phyloP scores from a whole-genome alignment of 2,888 invertebrate genomes.

The Lydus trimaculatus region DNA sequence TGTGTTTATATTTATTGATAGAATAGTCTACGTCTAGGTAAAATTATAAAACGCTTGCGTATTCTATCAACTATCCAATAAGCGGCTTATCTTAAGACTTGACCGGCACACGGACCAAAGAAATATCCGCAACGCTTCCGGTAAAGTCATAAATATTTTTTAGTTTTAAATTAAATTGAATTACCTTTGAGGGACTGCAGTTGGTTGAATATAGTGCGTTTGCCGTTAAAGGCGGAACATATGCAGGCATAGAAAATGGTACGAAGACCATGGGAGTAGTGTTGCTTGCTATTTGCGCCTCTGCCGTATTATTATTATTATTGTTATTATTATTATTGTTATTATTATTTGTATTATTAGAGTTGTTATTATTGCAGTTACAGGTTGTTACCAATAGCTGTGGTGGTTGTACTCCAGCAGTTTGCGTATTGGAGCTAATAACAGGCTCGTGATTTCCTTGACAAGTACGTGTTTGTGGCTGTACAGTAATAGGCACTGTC shows the following conservation, averaged over 20 bases:
- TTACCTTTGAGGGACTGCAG: conserved; percentile 60
- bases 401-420: conserved; percentile 47
- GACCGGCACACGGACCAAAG: conserved; percentile 48
- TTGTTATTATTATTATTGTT: conserved; percentile 29
- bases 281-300: conserved; percentile 43
- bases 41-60: conserved; percentile 24
- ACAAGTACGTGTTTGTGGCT: conserved; percentile 28
- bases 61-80: not conserved
- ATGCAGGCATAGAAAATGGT: conserved; percentile 61
- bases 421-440: conserved; percentile 42
- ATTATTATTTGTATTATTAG: conserved; percentile 32
- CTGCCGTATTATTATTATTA: conserved; percentile 29
- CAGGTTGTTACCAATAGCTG: conserved; percentile 54
- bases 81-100: conserved; percentile 5
- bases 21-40: conserved; percentile 8
- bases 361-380: conserved; percentile 52
- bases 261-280: conserved; percentile 62
- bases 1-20: not conserved
- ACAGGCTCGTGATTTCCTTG: conserved; percentile 21
- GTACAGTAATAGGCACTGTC: conserved; percentile 33
- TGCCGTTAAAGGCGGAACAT: conserved; percentile 58
- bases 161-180: conserved; percentile 13
- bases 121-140: conserved; percentile 45
- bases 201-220: conserved; percentile 56
- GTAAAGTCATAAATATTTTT: not conserved